phyloP scores from a whole-genome alignment of 2,888 invertebrate genomes.

The Frankliniella intonsa region DNA sequence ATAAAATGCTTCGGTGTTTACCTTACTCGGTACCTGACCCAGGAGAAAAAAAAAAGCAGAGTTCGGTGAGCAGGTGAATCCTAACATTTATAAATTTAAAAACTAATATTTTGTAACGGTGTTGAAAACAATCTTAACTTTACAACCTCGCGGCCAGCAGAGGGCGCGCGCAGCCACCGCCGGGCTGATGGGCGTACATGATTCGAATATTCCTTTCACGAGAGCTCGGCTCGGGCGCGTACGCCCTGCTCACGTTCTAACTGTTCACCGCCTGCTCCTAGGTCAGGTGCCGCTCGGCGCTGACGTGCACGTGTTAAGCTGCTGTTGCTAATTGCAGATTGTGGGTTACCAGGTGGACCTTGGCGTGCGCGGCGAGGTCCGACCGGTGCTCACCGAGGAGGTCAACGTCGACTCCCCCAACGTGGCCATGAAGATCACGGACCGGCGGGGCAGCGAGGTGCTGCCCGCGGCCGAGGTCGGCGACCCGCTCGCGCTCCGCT shows the following conservation, averaged over 20 bases:
- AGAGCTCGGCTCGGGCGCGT: constrained; percentile 38
- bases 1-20: constrained; percentile 19
- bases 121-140: no score
- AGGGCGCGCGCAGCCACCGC: no score
- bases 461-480: constrained; percentile 87
- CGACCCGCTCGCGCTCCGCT: constrained; percentile 83
- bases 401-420: constrained; percentile 89
- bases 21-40: neutral
- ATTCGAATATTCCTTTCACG: neutral
- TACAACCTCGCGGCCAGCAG: no score
- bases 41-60: no score
- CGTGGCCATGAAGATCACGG: constrained; percentile 89
- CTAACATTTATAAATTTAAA: no score
- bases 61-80: no score
- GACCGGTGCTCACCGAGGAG: constrained; percentile 80
- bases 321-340: constrained; percentile 27
- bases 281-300: neutral
- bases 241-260: constrained; percentile 31
- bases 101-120: no score
- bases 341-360: constrained; percentile 52
- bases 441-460: constrained; percentile 75
- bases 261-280: neutral
- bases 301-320: neutral
- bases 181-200: no score
- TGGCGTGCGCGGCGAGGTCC: constrained; percentile 83